Evolutionary conservation across 2,113 vertebrate genomes (phyloP).

Genomic region (Cavia porcellus): DNA sequence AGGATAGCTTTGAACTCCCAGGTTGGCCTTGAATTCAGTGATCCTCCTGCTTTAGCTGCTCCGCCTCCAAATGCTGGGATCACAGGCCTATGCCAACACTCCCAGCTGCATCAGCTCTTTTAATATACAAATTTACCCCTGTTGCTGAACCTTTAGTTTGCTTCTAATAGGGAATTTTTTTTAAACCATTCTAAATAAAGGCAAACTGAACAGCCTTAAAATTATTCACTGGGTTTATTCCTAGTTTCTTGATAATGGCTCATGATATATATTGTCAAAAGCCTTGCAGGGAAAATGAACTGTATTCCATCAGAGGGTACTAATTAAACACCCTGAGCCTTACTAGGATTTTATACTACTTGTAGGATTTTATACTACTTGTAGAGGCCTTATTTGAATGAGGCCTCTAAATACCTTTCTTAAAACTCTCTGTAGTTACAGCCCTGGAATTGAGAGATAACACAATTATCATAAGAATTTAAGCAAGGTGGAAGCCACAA

Average conservation of each 20-base stretch:
- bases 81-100: not conserved
- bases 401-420: not conserved
- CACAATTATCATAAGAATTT: not conserved
- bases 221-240: conserved; percentile 5
- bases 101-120: not conserved
- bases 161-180: not conserved
- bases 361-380: not conserved
- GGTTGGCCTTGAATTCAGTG: not conserved
- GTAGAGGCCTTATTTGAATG: not conserved
- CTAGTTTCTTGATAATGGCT: not conserved
- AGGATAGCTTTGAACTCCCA: not conserved
- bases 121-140: not conserved
- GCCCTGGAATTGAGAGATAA: not conserved
- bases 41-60: not conserved
- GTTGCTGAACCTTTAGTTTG: not conserved
- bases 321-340: not conserved
- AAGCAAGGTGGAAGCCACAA: not conserved
- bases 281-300: not conserved
- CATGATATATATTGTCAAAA: not conserved
- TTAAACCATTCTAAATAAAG: not conserved
- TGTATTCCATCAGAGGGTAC: not conserved
- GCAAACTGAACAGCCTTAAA: not conserved
- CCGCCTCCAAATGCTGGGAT: not conserved
- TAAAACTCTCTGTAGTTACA: not conserved
- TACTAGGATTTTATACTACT: not conserved